Base-by-base conservation (phyloP, 2,888 invertebrate genomes). In the Dyspetes luteomarginatus region DNA sequence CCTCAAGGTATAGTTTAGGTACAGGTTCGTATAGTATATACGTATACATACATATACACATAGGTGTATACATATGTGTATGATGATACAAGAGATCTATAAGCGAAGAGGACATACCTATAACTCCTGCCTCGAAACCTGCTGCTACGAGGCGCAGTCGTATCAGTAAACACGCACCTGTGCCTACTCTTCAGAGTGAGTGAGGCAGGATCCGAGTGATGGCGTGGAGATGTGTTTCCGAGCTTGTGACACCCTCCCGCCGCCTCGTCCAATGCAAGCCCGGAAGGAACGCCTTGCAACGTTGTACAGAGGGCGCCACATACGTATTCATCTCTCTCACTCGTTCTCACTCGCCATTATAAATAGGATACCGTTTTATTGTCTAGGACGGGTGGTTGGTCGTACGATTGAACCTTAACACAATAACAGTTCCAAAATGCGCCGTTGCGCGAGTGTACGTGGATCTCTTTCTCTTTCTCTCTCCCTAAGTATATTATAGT, bases 301-400 rank as follows among this genome's bases (percentile, higher is more conserved):
- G 26, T 41, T 36, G 36, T 41, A 26, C 15, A 1, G 41, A 9
- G 28, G 36, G 7, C 19, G 7, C 9, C 24, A 45, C 28, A 48
- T 48, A 24, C 17, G 56, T 43, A 4, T 22, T 36, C 52, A 28
- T 43, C 17, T 48, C 3, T 48, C 48, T 72, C 28, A 12, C 43
- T 28, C 28, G 24, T 24, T 7, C 17, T 17, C 67, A 15, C 12
- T 3, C 45, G 71, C 78, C 81, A 84, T 86, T 87, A 85, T 85
- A 85, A 85, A 86, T 86, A 83, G 82, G 72, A 87, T 84, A 78
- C 74, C 67, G 84, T 85, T 87, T 86, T 85, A 86, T 86, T 83
- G 81, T 82, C 75, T 60, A 60, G 50, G 76, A 71, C 26, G 68
- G 56, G 56, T 55, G 17, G 68, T 71, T 60, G 50, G 67, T 55